These are phyloP conservation scores for Onychomys leucogaster DNA, from an alignment of 2,797 vertebrate genomes.

Conservation along the genomic window DNA sequence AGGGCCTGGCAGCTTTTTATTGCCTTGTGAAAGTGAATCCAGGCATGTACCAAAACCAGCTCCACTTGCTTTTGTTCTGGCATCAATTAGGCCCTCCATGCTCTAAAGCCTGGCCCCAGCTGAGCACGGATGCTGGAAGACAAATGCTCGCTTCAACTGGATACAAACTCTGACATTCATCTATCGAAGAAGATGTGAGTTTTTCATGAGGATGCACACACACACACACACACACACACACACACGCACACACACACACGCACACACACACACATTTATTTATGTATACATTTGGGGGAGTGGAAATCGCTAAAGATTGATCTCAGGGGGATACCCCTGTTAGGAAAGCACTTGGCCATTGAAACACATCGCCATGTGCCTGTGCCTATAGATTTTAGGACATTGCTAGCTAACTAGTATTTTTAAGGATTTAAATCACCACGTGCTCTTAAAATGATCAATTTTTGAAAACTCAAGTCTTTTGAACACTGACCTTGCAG, in stretches of 20 bases:
- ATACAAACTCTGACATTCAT: neutral
- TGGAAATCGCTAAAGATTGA: neutral
- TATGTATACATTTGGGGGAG: neutral
- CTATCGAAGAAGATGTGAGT: neutral
- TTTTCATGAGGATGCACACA: neutral
- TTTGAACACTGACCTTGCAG: neutral
- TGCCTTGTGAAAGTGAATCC: constrained; percentile 72
- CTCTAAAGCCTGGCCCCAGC: neutral
- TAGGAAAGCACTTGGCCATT: neutral
- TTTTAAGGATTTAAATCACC: neutral
- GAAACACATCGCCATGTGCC: too few relatives aligned
- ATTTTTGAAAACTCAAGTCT: neutral
- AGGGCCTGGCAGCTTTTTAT: constrained; percentile 75
- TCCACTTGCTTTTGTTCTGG: constrained; percentile 69
- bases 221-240: neutral
- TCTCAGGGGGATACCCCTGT: neutral
- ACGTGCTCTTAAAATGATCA: neutral
- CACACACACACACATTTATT: neutral
- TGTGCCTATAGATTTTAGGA: neutral
- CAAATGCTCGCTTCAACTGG: neutral
- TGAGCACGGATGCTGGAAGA: neutral
- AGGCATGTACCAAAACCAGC: constrained; percentile 73
- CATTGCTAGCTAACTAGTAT: neutral
- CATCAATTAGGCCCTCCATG: constrained; percentile 37
- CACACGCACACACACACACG: neutral